Base-by-base conservation (phyloP, 2,113 vertebrate species). In the Sitta europaea region DNA sequence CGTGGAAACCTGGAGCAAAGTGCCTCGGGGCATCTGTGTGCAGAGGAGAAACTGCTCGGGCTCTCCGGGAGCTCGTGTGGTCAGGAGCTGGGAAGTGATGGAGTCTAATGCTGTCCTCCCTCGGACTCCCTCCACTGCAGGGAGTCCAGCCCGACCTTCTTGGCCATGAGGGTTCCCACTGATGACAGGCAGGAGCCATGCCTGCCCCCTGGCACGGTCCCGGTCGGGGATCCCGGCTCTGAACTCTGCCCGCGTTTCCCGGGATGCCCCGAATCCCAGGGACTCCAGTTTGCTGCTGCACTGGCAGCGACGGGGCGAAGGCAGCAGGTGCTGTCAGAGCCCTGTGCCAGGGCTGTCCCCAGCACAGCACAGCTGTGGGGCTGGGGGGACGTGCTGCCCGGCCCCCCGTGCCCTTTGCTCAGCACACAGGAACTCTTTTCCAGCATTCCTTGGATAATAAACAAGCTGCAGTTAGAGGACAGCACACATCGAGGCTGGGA, bases 201-300 rank as follows among this genome's bases (percentile, higher is more conserved):
- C 51, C 51, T 62, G 29, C 9, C 48, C 14, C 0, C 67, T 21
- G n/a, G 27, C 14, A 6, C 0, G 0, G 6, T 74, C 15, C 18
- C 31, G 1, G 1, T 12, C 61, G 42, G 70, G 38, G 29, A 22
- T 19, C 4, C 11, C 20, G 0, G 23, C 62, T 1, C 57, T 47
- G 77, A 14, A 0, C 71, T 67, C 47, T 76, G 78, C 45, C 47
- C 8, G 0, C 0, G n/a, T 59, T 48, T 38, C 66, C 2, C 0
- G 22, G 35, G 21, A 8, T 53, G 35, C 25, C 19, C 54, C 9
- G 40, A 16, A 19, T 33, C 25, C 62, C 47, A 31, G 54, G 29
- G 21, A 27, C 31, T 68, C 54, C 35, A 28, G 23, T 66, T 45
- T 58, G 61, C 57, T 36, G 42, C 38, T 62, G 47, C 12, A 0